phyloP scores from a whole-genome alignment of 2,113 vertebrate genomes.

The Cyprinodon tularosa region DNA sequence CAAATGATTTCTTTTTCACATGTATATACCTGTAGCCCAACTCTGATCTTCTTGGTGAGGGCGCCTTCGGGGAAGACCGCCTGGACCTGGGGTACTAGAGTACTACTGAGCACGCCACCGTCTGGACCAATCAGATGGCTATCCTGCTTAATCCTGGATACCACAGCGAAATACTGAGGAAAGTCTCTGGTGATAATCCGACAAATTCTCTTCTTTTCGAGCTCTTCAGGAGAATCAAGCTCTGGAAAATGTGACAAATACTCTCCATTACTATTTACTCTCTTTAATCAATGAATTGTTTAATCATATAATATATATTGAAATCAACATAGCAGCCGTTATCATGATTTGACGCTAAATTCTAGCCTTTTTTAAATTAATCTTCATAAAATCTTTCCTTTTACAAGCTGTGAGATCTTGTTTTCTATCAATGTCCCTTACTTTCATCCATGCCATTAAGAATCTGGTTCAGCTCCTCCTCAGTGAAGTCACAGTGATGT shows the following conservation, averaged over 20 bases:
- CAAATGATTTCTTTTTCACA: neutral
- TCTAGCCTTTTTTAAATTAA: no score
- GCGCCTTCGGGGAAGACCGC: slow-evolving; percentile 97
- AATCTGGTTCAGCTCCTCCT: slow-evolving; percentile 96
- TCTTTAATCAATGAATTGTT: neutral
- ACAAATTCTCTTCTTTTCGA: slow-evolving; percentile 96
- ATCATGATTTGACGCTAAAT: neutral
- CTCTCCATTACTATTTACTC: neutral
- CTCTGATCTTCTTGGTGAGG: slow-evolving; percentile 93
- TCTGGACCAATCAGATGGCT: slow-evolving; percentile 97
- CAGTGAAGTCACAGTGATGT: slow-evolving; percentile 95
- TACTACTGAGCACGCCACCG: slow-evolving; percentile 95
- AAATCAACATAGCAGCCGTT: neutral
- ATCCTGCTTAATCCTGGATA: slow-evolving; percentile 96
- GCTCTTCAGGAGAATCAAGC: slow-evolving; percentile 92
- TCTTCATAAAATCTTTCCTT: no score
- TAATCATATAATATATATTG: no score
- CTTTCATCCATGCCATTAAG: slow-evolving; percentile 99
- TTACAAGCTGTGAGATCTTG: no score
- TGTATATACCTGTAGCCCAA: slow-evolving; percentile 91
- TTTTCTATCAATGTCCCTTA: slow-evolving; percentile 61
- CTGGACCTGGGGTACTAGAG: slow-evolving; percentile 93
- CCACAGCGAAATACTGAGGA: slow-evolving; percentile 98
- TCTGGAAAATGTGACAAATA: slow-evolving; percentile 73
- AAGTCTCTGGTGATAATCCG: slow-evolving; percentile 98